Conservation (phyloP, 2,888 invertebrate species). For the Cylloceria caligata region DNA sequence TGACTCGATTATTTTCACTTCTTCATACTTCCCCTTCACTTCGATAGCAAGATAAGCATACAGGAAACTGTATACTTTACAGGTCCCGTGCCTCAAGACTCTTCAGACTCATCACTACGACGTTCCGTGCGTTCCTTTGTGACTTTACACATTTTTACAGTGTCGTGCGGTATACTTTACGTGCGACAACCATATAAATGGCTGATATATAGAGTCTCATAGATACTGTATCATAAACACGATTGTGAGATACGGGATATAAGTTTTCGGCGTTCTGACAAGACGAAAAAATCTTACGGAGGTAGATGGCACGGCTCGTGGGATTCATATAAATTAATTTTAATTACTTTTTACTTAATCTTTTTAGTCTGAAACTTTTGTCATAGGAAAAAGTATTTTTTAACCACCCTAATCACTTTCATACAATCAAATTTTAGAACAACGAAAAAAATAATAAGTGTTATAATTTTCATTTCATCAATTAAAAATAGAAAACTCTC, state of each 20-base stretch:
- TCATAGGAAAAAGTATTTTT: no score
- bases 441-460: no score
- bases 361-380: neutral
- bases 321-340: neutral
- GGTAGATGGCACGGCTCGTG: neutral
- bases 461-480: neutral
- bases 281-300: neutral
- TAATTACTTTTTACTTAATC: neutral
- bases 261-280: neutral
- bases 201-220: slow-evolving; percentile 39
- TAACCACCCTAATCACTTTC: no score
- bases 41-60: slow-evolving; percentile 42
- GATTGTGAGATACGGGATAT: slow-evolving; percentile 24
- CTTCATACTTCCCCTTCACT: neutral
- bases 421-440: no score
- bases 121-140: slow-evolving; percentile 42
- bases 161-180: slow-evolving; percentile 13
- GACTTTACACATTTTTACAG: slow-evolving; percentile 59
- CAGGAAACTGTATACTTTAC: slow-evolving; percentile 39
- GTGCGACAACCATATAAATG: slow-evolving; percentile 55
- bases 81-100: slow-evolving; percentile 44
- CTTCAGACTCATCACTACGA: slow-evolving; percentile 40
- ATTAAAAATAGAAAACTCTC: neutral
- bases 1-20: slow-evolving; percentile 56
- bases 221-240: slow-evolving; percentile 56